Percentiles rank a stretch among this genome's conserved stretches.
Evolutionary conservation across 1,140 invertebrate species (phyloP).

Genomic region (Micrasema longulum): DNA sequence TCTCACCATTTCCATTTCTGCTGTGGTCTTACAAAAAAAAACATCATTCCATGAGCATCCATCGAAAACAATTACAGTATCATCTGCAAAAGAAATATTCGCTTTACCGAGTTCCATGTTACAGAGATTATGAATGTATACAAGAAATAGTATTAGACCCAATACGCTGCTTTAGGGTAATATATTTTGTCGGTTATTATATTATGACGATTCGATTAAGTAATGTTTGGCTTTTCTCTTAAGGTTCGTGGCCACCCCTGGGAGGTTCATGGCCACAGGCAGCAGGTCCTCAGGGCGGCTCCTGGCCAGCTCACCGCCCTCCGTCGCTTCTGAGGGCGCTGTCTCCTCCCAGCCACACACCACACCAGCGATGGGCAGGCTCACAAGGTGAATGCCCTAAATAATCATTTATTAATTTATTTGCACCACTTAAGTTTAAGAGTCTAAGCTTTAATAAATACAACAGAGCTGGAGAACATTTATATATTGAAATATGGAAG

Average conservation of each 20-base stretch:
- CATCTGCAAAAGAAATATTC: not conserved
- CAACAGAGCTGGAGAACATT: no score
- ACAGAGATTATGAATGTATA: not conserved
- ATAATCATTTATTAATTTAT: no score
- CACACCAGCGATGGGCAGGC: slow-evolving; percentile 7
- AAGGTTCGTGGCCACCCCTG: slow-evolving; percentile 30
- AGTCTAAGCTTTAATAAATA: no score
- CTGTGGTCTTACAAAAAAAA: no score
- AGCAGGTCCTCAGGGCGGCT: slow-evolving; percentile 57
- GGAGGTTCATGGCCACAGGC: slow-evolving; percentile 50
- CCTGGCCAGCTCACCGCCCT: slow-evolving; percentile 58
- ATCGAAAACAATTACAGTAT: no score
- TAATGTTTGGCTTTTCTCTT: not conserved
- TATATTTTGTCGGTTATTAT: not conserved
- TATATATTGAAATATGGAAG: no score
- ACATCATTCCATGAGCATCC: no score
- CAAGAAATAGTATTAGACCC: not conserved
- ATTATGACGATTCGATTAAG: not conserved
- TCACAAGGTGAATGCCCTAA: slow-evolving; percentile 20
- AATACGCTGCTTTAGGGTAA: not conserved
- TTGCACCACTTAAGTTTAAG: no score
- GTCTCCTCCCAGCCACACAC: slow-evolving; percentile 54
- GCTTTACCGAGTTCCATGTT: no score
- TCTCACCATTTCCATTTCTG: no score
- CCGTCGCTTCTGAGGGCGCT: slow-evolving; percentile 57